Base-by-base conservation (phyloP, 2,888 invertebrate genomes). In the Epirrhoe tristata region DNA sequence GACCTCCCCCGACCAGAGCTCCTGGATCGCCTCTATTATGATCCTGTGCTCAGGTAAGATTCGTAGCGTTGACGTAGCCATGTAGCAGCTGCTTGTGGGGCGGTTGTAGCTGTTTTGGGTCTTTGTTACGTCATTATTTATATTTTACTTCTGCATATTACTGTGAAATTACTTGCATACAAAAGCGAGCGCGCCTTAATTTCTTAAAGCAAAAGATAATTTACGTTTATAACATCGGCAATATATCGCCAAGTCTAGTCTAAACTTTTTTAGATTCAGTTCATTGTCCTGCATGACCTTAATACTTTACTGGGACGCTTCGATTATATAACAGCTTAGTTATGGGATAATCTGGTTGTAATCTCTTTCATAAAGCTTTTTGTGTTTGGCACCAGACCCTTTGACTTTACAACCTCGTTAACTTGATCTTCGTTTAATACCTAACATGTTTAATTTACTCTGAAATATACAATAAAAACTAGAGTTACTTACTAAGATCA, bases 11-110 rank as follows among this genome's bases (percentile, higher is more conserved):
- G 94, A 94, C 72, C 94, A 95, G 86, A 94, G 95, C 76, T 95
- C 95, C 39, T 95, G 95, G 95, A 94, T 95, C 78, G 96, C 94
- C 5, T 95, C 95, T 31, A 90, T 96, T 60, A 95, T 95, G 84
- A 93, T 95, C 58, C 85, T 96, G 63, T 95, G 95, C 70, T 95
- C 93, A 85, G 93, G 93, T 93, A 84, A 63, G 2, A 69, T 7
- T 0, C 1, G 24, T 43, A 32, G 12, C 55, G 36, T 54, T 48
- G 12, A 3, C 10, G 36, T 1, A 32, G 14, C 6, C 1, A 17
- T 39, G 53, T 54, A 54, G 53, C 31, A 3, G 10, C 32, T 39
- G 0, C 36, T 8, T 36, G 55, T 14, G 50, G 34, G 50, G 55
- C 6, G 24, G 8, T 6, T n/a, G 51, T 43, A 61, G 61, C 34